phyloP scores from a whole-genome alignment of 2,797 vertebrate species.

The Danio choprae region DNA sequence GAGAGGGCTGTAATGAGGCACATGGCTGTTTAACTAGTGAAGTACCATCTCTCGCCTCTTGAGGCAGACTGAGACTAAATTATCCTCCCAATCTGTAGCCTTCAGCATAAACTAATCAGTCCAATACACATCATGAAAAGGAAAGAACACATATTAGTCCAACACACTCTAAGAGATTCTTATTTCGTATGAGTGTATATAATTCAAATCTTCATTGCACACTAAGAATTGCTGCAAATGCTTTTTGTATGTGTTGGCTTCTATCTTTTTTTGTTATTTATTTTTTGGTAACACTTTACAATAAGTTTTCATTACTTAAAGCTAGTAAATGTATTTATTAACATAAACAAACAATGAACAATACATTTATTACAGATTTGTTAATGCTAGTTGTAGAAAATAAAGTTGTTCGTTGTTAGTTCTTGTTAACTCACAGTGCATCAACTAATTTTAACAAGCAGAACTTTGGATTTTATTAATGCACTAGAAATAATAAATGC shows the following conservation, averaged over 20 bases:
- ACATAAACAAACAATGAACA: too few relatives aligned
- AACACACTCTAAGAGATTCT: conserved; percentile 62
- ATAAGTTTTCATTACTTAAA: too few relatives aligned
- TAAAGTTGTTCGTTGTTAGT: too few relatives aligned
- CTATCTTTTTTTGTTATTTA: conserved; percentile 54
- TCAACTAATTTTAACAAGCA: too few relatives aligned
- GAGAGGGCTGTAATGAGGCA: conserved; percentile 50
- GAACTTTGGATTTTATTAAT: too few relatives aligned
- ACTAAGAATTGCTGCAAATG: conserved; percentile 62
- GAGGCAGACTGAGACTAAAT: conserved; percentile 34
- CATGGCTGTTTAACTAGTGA: conserved; percentile 46
- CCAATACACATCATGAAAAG: conserved; percentile 37
- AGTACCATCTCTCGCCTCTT: conserved; percentile 37
- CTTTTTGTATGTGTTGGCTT: conserved; percentile 68
- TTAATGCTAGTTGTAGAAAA: too few relatives aligned
- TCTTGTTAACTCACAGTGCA: too few relatives aligned
- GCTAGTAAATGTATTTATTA: too few relatives aligned
- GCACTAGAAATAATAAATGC: too few relatives aligned
- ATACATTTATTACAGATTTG: too few relatives aligned
- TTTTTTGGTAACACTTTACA: background rate
- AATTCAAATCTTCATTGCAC: conserved; percentile 62
- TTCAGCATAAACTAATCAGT: conserved; percentile 52
- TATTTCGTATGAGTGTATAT: conserved; percentile 65
- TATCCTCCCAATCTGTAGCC: conserved; percentile 28
- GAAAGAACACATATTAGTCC: conserved; percentile 71